These are phyloP conservation scores for Diachrysia chrysitis DNA, from an alignment of 2,888 invertebrate genomes.

Conservation along the genomic window DNA sequence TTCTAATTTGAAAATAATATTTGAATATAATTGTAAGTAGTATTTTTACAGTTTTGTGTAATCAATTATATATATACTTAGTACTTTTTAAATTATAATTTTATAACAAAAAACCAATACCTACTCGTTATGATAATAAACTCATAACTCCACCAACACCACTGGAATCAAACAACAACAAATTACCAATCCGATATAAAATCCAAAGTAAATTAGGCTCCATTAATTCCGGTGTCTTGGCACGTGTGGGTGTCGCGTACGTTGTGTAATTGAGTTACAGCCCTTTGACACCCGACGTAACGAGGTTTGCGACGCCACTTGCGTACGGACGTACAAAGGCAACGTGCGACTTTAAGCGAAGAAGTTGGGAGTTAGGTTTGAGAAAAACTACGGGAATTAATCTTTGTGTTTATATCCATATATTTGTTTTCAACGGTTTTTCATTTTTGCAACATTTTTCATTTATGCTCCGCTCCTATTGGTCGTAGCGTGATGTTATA, in stretches of 20 bases:
- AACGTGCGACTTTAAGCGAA: slow-evolving; percentile 32
- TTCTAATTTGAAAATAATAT: too few species aligned
- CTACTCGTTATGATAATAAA: background rate
- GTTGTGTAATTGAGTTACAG: slow-evolving; percentile 87
- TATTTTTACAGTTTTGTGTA: too few species aligned
- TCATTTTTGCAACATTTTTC: too few species aligned
- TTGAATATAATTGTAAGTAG: too few species aligned
- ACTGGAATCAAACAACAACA: slow-evolving; percentile 9
- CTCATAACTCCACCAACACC: background rate
- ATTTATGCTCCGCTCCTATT: too few species aligned
- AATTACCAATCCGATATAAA: slow-evolving; percentile 50
- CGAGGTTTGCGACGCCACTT: slow-evolving; percentile 82
- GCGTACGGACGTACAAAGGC: slow-evolving; percentile 57
- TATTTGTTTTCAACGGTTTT: too few species aligned
- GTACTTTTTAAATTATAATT: too few species aligned
- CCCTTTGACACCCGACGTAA: slow-evolving; percentile 87
- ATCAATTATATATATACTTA: too few species aligned
- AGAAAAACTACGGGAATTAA: slow-evolving; percentile 11
- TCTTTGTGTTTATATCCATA: background rate
- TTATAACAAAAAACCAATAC: too few species aligned
- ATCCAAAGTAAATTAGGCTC: slow-evolving; percentile 63
- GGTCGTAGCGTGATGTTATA: too few species aligned
- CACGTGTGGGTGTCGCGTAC: slow-evolving; percentile 54
- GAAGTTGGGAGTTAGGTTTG: slow-evolving; percentile 9
- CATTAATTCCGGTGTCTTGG: slow-evolving; percentile 65